Base-by-base conservation (phyloP, 2,113 vertebrate species). In the Condylura cristata region DNA sequence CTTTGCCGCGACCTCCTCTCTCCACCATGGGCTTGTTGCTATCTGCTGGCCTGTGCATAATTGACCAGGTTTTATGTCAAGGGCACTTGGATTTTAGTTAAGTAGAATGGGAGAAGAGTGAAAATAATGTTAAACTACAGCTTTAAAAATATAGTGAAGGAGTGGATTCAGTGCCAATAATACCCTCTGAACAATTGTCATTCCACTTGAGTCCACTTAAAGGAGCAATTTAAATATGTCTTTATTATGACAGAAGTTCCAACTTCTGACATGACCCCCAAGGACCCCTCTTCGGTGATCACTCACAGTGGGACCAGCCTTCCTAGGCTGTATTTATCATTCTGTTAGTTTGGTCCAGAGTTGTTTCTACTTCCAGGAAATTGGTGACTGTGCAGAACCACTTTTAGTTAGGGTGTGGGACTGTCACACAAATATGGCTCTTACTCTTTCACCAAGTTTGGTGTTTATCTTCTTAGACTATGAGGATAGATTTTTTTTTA, bases 391-490 rank as follows among this genome's bases (percentile, higher is more conserved):
- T 68, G 13, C 30, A 65, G 37, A 28, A 51, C 94, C 70, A 18
- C 78, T 84, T 51, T 81, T 66, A 93, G 95, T 72, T 84, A n/a
- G 75, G 76, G 61, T 91, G 88, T 97, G 88, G 68, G 87, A 78
- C 51, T 3, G 1, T 85, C 61, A 20, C 37, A 51, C 68, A 81
- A n/a, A 58, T 81, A 72, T 76, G 37, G 14, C 13, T 58, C 48
- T 75, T 41, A 44, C 39, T 39, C 37, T 90, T 48, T 90, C 34
- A 75, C 14, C n/a, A 20, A 22, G 48, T 91, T 86, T 74, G 37
- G 63, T 74, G 8, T 88, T 92, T 26, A 44, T 58, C 68, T 76
- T 82, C 82, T 86, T 88, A 75, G 86, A 78, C 56, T 34, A 20
- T 51, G 22, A 96, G 28, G 91, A 46, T 70, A 66, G 83, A 75